Conservation (phyloP, 2,797 vertebrate genomes). For the Artibeus lituratus region DNA sequence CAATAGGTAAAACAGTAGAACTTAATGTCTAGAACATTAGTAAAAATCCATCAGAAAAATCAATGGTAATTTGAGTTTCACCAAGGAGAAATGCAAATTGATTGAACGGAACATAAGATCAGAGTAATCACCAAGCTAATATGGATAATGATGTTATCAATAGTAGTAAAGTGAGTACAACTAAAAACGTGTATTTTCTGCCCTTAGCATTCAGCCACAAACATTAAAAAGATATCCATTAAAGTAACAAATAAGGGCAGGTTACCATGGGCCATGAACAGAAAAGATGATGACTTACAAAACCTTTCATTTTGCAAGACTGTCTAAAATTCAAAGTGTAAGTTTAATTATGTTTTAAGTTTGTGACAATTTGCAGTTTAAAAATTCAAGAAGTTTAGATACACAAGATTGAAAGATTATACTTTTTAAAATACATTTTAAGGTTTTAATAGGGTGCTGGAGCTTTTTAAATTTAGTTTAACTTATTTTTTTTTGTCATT, state of each 20-base stretch:
- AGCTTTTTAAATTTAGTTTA: background rate
- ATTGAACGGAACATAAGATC: slow-evolving; percentile 46
- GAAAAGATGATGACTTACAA: background rate
- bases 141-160: slow-evolving; percentile 55
- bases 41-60: slow-evolving; percentile 75
- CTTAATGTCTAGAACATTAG: slow-evolving; percentile 38
- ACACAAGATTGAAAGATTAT: background rate
- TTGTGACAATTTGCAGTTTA: background rate
- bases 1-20: slow-evolving; percentile 11
- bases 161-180: slow-evolving; percentile 44
- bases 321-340: background rate
- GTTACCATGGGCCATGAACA: background rate
- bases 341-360: background rate
- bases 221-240: background rate
- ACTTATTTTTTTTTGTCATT: background rate
- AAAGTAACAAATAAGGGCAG: background rate
- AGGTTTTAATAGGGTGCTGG: background rate
- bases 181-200: slow-evolving; percentile 20
- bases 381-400: background rate
- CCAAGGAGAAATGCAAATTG: slow-evolving; percentile 60
- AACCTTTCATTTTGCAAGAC: background rate
- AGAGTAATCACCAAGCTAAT: slow-evolving; percentile 55
- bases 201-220: background rate
- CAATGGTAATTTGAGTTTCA: slow-evolving; percentile 69
- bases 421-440: background rate